These are phyloP conservation scores for Lepidurus packardi DNA, from an alignment of 1,140 invertebrate species.

Conservation along the genomic window DNA sequence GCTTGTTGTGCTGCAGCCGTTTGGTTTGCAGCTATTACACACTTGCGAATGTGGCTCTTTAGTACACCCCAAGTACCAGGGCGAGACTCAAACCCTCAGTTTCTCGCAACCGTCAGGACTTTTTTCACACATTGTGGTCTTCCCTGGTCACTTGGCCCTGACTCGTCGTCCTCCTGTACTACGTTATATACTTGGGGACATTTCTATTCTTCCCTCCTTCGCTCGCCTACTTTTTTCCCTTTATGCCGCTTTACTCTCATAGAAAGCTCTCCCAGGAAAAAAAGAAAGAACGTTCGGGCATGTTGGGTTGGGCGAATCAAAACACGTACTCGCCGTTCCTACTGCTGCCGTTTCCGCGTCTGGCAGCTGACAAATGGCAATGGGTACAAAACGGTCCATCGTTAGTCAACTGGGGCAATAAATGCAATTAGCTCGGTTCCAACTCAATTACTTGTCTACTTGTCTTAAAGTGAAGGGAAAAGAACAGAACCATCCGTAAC, in stretches of 20 bases:
- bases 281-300: not conserved
- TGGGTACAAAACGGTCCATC: not conserved
- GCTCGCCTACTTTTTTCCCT: too few species aligned
- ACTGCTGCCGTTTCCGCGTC: not conserved
- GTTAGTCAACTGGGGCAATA: constrained; percentile 7
- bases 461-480: not conserved
- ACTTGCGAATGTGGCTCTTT: not conserved
- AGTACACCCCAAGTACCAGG: not conserved
- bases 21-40: not conserved
- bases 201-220: too few species aligned
- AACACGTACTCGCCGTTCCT: not conserved
- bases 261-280: not conserved
- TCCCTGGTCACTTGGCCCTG: not conserved
- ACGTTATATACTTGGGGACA: too few species aligned
- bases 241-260: too few species aligned
- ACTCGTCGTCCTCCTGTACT: too few species aligned
- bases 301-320: not conserved
- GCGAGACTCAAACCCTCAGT: not conserved
- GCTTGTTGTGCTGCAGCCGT: not conserved
- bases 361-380: constrained; percentile 10
- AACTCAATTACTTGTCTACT: not conserved
- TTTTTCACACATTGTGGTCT: not conserved
- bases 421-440: constrained; percentile 1
- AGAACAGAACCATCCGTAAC: not conserved
- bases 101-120: not conserved